Percentiles rank a stretch among this genome's conserved stretches.
These are phyloP conservation scores for Ficedula albicollis DNA, from an alignment of 2,797 vertebrate genomes.

Conservation along the genomic window DNA sequence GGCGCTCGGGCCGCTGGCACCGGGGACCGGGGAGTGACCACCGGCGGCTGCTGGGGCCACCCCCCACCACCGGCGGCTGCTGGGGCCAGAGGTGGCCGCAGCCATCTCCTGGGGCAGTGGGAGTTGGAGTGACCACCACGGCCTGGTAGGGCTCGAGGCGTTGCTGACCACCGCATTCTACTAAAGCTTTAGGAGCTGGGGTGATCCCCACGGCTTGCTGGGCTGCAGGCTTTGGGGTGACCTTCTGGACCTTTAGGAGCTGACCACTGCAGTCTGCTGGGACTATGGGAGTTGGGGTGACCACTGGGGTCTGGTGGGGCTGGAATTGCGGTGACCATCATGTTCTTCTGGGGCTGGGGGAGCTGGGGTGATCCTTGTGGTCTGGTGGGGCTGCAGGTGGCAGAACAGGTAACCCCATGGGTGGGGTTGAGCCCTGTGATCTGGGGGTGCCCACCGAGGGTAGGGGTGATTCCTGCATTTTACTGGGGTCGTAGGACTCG, in stretches of 20 bases:
- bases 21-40: background rate
- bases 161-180: background rate
- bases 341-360: too few species aligned
- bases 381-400: background rate
- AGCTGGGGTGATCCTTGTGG: background rate
- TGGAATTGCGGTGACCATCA: background rate
- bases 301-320: too few species aligned
- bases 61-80: too few species aligned
- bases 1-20: background rate
- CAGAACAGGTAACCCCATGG: too few species aligned
- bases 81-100: background rate
- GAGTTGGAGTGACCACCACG: background rate
- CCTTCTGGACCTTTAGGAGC: background rate
- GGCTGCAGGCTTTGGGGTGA: background rate
- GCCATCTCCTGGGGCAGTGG: background rate
- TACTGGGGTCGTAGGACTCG: fast-evolving
- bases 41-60: too few species aligned
- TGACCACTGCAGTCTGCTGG: background rate
- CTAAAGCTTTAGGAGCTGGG: background rate
- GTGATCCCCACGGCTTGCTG: fast-evolving
- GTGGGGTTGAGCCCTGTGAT: background rate
- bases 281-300: background rate
- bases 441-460: background rate
- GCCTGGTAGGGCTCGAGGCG: background rate
- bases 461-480: fast-evolving